Evolutionary conservation across 2,113 vertebrate species (phyloP), one percentile per base, ranked within the genome.

Genomic region (Pterocles gutturalis): DNA sequence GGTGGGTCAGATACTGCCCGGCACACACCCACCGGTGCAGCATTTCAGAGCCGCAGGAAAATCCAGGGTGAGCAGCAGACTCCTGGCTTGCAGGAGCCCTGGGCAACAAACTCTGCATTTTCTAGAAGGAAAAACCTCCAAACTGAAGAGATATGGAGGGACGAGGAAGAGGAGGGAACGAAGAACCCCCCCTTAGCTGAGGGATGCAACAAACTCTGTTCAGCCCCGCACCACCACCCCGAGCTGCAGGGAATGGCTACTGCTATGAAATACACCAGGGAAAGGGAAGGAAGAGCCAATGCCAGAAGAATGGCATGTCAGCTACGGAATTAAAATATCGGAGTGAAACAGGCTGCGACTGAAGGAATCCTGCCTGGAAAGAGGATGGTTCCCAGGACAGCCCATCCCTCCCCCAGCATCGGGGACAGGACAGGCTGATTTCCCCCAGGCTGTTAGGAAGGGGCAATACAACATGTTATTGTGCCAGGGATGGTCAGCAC

Each of bases 401-500:
- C 16, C 72, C 41, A 54, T 65, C 51, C 51, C 45, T 71, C 48
- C 66, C 24, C 17, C n/a, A 43, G 76, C 51, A 49, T 9, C 0
- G 1, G 18, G n/a, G 45, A 33, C 38, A 36, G 58, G 46, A n/a
- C 61, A 62, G 34, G 28, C 53, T 71, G 57, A 46, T 38, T 25
- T 17, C 66, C 53, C 76, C 17, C 31, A 14, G 5, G 11, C 13
- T 78, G 25, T 29, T 57, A n/a, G n/a, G 43, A 58, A 80, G 45
- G 24, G n/a, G 49, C 26, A 48, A 12, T 2, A 49, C 24, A 16
- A 28, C 38, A 12, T 41, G 41, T 41, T 0, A 0, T 22, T 14
- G 28, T 51, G 43, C 17, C n/a, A 31, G 28, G 34, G 58, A 41
- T 21, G 20, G 41, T 26, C 65, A 83, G 43, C 9, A 57, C 38